Evolutionary conservation across 2,888 invertebrate species (phyloP), one percentile per base, ranked within the genome.

Genomic region (Cephalotes varians): DNA sequence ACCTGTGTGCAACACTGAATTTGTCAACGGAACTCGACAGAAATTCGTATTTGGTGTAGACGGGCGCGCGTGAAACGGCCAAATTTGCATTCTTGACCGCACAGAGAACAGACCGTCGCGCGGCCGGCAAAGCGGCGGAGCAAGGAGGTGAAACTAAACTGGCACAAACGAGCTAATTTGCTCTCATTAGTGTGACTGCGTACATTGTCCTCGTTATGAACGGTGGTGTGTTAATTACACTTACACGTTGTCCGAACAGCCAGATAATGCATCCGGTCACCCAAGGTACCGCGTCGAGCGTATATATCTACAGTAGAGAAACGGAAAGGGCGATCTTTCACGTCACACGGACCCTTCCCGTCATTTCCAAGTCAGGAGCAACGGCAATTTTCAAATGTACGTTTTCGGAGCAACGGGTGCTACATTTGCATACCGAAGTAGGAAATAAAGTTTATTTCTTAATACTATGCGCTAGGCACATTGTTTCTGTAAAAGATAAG

Each of bases 71-170:
- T 83, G 89, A 85, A 89, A 87, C 86, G 88, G 82, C 87, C 88
- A 89, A 90, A 92, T 92, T 92, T 92, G 91, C 92, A 92, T 92
- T 92, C 91, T 92, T 91, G 91, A 92, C 92, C 91, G 91, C 91
- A 83, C 84, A 79, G 82, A 83, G 82, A 74, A 65, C 74, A 21
- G 56, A 64, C 64, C 74, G 71, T 54, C 54, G 82, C 67, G 84
- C 81, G 77, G 85, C 81, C 62, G 71, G 82, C 79, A 54, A 81
- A 60, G 77, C 73, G 88, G 81, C 47, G 85, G 81, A 84, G 89
- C 88, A 89, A 91, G 90, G 87, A 89, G 90, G 88, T 74, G 85
- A 86, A 84, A 85, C 90, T 90, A 91, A 91, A 90, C 90, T 90
- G 91, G 89, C 91, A 89, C 90, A 90, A 90, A 91, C 87, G 91